Conservation (phyloP, 2,113 vertebrate species). For the Chionodraco myersi region DNA sequence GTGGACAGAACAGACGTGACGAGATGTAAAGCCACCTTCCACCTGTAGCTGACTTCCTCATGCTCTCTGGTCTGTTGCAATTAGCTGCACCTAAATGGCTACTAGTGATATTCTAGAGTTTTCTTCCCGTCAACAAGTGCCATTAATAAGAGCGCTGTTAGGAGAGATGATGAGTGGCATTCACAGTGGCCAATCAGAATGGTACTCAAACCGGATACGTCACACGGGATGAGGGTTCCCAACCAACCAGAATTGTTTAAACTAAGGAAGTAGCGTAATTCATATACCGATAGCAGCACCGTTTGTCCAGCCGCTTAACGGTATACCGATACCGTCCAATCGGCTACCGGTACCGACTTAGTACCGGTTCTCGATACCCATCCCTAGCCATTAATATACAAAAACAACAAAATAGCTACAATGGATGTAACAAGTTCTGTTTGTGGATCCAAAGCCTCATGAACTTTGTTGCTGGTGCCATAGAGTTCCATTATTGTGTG, state of each 20-base stretch:
- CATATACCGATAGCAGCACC: too few species aligned
- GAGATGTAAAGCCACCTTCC: slow-evolving; percentile 32
- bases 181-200: too few species aligned
- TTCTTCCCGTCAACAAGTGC: not conserved
- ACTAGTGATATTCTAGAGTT: not conserved
- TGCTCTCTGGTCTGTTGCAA: not conserved
- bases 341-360: too few species aligned
- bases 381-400: too few species aligned
- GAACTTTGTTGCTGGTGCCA: not conserved
- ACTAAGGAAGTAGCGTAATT: too few species aligned
- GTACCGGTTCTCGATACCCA: too few species aligned
- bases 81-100: slow-evolving; percentile 1
- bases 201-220: too few species aligned
- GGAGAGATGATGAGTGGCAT: too few species aligned
- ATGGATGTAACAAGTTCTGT: not conserved
- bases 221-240: too few species aligned
- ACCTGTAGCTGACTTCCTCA: slow-evolving; percentile 50
- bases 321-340: too few species aligned
- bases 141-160: not conserved
- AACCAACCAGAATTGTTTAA: too few species aligned
- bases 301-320: too few species aligned
- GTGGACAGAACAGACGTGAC: slow-evolving; percentile 22
- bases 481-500: not conserved
- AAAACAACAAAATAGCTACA: not conserved
- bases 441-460: not conserved